These are phyloP conservation scores for Drosophila limbata DNA, from an alignment of 2,888 invertebrate genomes.

Conservation along the genomic window DNA sequence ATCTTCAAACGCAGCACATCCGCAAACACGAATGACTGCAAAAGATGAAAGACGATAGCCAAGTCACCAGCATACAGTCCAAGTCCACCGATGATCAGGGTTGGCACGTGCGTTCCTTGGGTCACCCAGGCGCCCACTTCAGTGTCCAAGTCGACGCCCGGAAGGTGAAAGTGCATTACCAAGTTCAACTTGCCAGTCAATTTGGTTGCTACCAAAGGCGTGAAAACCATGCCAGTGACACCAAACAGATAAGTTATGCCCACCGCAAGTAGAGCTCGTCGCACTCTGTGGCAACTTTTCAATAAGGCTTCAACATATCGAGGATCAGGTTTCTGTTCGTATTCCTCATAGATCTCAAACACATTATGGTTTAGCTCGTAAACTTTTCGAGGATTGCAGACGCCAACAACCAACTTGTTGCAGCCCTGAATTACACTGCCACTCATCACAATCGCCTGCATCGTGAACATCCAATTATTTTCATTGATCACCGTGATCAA, in stretches of 20 bases:
- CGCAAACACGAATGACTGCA: slow-evolving; percentile 54
- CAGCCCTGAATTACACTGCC: slow-evolving; percentile 60
- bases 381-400: slow-evolving; percentile 22
- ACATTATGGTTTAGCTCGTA: slow-evolving; percentile 23
- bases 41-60: slow-evolving; percentile 45
- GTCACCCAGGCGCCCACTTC: slow-evolving; percentile 52
- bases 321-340: slow-evolving; percentile 32
- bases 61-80: slow-evolving; percentile 69
- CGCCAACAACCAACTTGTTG: slow-evolving; percentile 47
- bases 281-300: slow-evolving; percentile 21
- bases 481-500: slow-evolving; percentile 38
- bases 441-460: slow-evolving; percentile 58
- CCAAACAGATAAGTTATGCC: slow-evolving; percentile 34
- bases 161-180: slow-evolving; percentile 65
- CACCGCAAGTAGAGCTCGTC: slow-evolving; percentile 13
- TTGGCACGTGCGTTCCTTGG: slow-evolving; percentile 39
- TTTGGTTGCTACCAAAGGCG: slow-evolving; percentile 19
- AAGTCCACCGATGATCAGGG: slow-evolving; percentile 43
- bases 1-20: slow-evolving; percentile 63
- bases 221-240: slow-evolving; percentile 2
- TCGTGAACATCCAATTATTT: slow-evolving; percentile 45
- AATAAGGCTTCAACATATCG: slow-evolving; percentile 34
- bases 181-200: slow-evolving; percentile 35
- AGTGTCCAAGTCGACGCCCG: slow-evolving; percentile 54
- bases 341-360: slow-evolving; percentile 45